Percentiles rank a stretch among this genome's conserved stretches.
Conservation (phyloP, 2,113 vertebrate genomes). For the Mirounga angustirostris region DNA sequence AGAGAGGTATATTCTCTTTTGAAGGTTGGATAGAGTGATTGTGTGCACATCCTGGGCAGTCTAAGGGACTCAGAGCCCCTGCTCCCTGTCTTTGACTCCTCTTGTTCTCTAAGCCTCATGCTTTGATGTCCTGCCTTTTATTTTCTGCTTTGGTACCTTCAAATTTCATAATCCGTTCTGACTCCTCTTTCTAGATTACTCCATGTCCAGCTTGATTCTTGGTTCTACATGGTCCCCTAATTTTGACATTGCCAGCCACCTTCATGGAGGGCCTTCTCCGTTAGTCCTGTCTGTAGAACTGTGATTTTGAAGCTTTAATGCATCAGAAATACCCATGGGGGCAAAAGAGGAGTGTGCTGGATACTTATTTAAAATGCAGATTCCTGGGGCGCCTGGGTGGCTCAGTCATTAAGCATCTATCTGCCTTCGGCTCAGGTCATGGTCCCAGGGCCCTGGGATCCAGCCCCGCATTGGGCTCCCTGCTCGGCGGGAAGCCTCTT, state of each 20-base stretch:
- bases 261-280: neutral
- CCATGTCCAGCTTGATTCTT: neutral
- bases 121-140: neutral
- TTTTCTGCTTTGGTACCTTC: conserved; percentile 10
- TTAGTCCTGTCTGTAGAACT: neutral
- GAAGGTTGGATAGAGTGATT: neutral
- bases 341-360: neutral
- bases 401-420: neutral
- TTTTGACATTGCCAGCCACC: neutral
- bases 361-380: conserved; percentile 29
- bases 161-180: neutral
- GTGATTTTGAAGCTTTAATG: conserved; percentile 36
- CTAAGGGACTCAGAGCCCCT: neutral
- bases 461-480: too few species aligned
- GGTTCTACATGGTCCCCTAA: neutral
- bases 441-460: too few species aligned
- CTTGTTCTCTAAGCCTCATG: neutral
- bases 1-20: neutral
- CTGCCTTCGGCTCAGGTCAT: too few species aligned
- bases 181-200: conserved; percentile 5
- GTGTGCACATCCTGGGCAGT: neutral
- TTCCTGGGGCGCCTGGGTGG: neutral
- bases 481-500: too few species aligned
- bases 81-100: neutral
- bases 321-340: conserved; percentile 4